Evolutionary conservation across 2,888 invertebrate species (phyloP).

Genomic region (Drosophila setosimentum): DNA sequence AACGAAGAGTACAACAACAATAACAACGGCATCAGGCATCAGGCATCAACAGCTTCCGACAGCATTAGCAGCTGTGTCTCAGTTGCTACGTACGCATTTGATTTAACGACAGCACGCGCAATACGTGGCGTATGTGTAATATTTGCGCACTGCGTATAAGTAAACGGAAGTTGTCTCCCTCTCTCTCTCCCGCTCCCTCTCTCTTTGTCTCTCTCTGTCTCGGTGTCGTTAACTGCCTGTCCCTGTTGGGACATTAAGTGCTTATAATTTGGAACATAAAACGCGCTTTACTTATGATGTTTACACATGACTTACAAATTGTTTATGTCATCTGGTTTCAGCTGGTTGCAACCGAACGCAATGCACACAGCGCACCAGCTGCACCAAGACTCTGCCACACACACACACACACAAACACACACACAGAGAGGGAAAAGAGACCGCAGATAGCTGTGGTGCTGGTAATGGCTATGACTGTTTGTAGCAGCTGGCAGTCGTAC

Average conservation of each 20-base stretch:
- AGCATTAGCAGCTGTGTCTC: conserved; percentile 47
- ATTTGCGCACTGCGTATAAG: conserved; percentile 58
- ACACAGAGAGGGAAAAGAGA: conserved; percentile 1
- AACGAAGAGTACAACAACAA: conserved; percentile 17
- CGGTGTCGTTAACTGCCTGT: conserved; percentile 5
- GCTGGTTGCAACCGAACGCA: conserved; percentile 24
- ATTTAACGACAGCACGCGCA: conserved; percentile 51
- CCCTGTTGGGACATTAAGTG: conserved; percentile 71
- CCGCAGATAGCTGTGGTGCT: conserved; percentile 52
- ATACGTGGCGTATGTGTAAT: conserved; percentile 69
- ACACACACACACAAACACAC: conserved; percentile 3
- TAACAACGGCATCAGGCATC: neutral
- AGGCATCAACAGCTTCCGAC: conserved; percentile 9
- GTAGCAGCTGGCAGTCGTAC: conserved; percentile 30
- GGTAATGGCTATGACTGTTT: conserved; percentile 53
- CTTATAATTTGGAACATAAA: conserved; percentile 76
- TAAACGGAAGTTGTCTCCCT: conserved; percentile 3
- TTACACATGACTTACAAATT: conserved; percentile 82
- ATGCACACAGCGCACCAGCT: conserved; percentile 12
- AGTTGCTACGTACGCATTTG: conserved; percentile 32
- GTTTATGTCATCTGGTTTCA: conserved; percentile 70
- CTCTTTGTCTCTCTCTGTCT: no score
- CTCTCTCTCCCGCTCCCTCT: neutral
- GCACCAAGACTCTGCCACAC: conserved; percentile 14
- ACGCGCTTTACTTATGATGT: conserved; percentile 78